A percentile compares a stretch with the other conserved stretches of the same genome.
Evolutionary conservation across 64 coral and sea anemone genomes (phyloP).

Genomic region (Stylophora pistillata): DNA sequence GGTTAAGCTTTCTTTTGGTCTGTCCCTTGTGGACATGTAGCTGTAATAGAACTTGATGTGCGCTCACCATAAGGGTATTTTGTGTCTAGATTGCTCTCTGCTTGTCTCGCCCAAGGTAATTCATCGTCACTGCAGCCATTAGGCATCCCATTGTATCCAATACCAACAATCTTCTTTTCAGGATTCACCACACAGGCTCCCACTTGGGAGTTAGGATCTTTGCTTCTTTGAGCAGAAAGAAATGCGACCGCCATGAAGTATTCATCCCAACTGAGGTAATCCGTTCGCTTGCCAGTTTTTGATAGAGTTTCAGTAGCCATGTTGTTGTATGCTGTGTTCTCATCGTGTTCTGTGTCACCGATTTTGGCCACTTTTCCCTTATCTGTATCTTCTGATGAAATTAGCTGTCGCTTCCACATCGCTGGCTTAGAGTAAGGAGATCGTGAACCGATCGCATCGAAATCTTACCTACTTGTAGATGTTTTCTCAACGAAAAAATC

Average conservation of each 20-base stretch:
- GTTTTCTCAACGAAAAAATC: background rate
- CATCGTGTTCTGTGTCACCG: background rate
- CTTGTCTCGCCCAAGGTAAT: conserved; percentile 80
- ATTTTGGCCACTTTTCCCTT: background rate
- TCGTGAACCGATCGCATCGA: background rate
- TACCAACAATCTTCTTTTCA: conserved; percentile 91
- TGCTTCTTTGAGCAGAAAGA: conserved; percentile 89
- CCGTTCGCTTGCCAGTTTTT: conserved; percentile 54
- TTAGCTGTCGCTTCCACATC: background rate
- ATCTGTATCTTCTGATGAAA: background rate
- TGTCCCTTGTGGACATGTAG: too few species aligned
- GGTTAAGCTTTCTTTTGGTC: too few species aligned
- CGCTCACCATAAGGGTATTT: conserved; percentile 90
- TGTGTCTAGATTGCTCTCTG: conserved; percentile 71
- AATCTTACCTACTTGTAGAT: background rate
- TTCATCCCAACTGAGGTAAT: conserved; percentile 86
- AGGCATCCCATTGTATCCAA: conserved; percentile 98
- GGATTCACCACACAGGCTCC: conserved; percentile 88
- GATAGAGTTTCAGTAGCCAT: background rate
- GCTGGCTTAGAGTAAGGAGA: background rate
- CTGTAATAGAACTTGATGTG: too few species aligned
- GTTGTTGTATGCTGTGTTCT: background rate
- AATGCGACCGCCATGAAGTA: conserved; percentile 98
- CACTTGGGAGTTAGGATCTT: conserved; percentile 86
- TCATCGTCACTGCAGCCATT: conserved; percentile 93